Conservation (phyloP, 64 coral and sea anemone species). For the Platygyra sinensis region DNA sequence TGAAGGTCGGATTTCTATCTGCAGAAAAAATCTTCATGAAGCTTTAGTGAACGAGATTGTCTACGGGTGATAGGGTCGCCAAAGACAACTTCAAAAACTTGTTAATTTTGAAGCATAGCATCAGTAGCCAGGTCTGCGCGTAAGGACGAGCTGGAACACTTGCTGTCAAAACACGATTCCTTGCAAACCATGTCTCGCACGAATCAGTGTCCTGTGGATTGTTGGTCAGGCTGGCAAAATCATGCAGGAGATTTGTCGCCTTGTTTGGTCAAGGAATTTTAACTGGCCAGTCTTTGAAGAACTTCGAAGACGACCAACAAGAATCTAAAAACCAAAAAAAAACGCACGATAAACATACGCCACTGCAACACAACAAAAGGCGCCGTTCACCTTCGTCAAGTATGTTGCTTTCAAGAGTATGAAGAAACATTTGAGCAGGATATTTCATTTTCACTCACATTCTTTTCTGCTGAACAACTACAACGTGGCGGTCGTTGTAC, state of each 20-base stretch:
- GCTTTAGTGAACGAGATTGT: no score
- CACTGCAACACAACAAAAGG: no score
- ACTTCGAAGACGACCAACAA: background rate
- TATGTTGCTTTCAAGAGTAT: no score
- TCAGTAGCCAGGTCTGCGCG: background rate
- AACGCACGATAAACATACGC: background rate
- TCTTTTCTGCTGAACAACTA: no score
- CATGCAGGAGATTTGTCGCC: constrained; percentile 32
- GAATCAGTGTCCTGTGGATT: background rate
- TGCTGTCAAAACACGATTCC: background rate
- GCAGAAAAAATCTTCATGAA: background rate
- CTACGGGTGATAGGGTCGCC: constrained; percentile 53
- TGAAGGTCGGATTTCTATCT: constrained; percentile 38
- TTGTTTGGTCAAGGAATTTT: constrained; percentile 16
- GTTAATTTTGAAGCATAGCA: constrained; percentile 46
- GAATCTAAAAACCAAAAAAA: constrained; percentile 3
- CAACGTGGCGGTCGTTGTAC: no score
- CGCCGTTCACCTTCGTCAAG: no score
- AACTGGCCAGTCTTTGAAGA: constrained; percentile 14
- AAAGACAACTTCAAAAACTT: constrained; percentile 78
- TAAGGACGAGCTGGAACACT: background rate
- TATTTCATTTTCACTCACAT: no score
- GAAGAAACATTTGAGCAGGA: no score
- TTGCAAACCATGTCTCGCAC: background rate
- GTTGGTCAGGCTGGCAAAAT: background rate